These are phyloP conservation scores for Mellilla xanthometata DNA, from an alignment of 2,888 invertebrate genomes.

Conservation along the genomic window DNA sequence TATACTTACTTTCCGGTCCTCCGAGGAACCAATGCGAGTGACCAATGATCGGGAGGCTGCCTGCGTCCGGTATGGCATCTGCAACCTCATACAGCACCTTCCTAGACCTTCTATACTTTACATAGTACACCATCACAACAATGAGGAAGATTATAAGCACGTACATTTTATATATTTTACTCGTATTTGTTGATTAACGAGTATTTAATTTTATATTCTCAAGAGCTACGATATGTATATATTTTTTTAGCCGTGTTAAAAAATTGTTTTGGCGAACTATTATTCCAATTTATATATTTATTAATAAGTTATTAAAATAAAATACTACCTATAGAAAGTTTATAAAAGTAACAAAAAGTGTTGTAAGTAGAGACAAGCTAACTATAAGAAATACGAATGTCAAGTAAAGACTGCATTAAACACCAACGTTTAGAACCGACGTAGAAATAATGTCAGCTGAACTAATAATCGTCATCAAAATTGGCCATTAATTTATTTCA, in stretches of 20 bases:
- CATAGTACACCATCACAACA: conserved; percentile 46
- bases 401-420: conserved; percentile 3
- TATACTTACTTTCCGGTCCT: conserved; percentile 64
- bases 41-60: conserved; percentile 55
- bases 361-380: background rate
- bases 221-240: too few species aligned
- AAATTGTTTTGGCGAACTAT: too few species aligned
- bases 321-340: too few species aligned
- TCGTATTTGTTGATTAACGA: too few species aligned
- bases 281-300: too few species aligned
- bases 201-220: too few species aligned
- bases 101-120: conserved; percentile 50
- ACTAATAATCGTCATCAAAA: conserved; percentile 1
- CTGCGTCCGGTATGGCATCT: conserved; percentile 45
- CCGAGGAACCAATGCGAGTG: conserved; percentile 67
- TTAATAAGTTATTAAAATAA: too few species aligned
- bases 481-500: too few species aligned
- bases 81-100: conserved; percentile 53
- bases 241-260: too few species aligned
- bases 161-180: too few species aligned
- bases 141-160: conserved; percentile 44
- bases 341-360: too few species aligned
- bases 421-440: conserved; percentile 4
- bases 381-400: background rate
- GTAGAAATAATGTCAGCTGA: background rate